Base-by-base conservation (phyloP, 2,113 vertebrate species). In the Nibea albiflora region DNA sequence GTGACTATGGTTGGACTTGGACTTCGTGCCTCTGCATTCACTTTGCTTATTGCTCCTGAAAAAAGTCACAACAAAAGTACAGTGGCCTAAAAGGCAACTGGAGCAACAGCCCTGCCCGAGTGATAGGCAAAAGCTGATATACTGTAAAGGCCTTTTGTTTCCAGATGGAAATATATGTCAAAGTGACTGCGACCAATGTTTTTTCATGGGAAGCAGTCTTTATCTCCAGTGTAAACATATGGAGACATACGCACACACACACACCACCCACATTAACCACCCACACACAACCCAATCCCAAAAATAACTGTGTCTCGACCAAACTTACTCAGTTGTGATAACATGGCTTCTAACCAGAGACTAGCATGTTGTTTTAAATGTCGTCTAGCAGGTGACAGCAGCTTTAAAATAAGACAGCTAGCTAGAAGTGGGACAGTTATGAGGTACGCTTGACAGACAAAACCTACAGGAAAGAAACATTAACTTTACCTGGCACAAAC, bases 1-100 rank as follows among this genome's bases (percentile, higher is more conserved):
- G 71, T 93, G 88, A 94, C 83, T 83, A 80, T 90, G 39, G 26
- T 84, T 79, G 28, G 85, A 80, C 39, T 77, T 88, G 70, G 61
- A 78, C 76, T 46, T 46, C 9, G 16, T 72, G 80, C 73, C 69
- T 78, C 64, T 71, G 72, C 65, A 70, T 89, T 85, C 77, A 86
- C 81, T 86, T 73, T 69, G 20, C 49, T 80, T 84, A 81, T 62
- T 83, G 69, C 50, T 78, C 70, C 56, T 72, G 24, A 39, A 63
- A 84, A 73, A 89, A 88, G 76, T 56, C 22, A 73, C 78, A 90
- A 86, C 72, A 63, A 87, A 87, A 77, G 83, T 74, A 74, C 84
- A 85, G 57, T 44, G 54, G 80, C n/a, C 67, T 69, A 62, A 83
- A 49, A 50, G 54, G 57, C 67, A 50, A 76, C 73, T 39, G 57